Percentiles rank a stretch among this genome's conserved stretches.
Conservation (phyloP, 2,888 invertebrate genomes). For the Caenorhabditis zanzibari region DNA sequence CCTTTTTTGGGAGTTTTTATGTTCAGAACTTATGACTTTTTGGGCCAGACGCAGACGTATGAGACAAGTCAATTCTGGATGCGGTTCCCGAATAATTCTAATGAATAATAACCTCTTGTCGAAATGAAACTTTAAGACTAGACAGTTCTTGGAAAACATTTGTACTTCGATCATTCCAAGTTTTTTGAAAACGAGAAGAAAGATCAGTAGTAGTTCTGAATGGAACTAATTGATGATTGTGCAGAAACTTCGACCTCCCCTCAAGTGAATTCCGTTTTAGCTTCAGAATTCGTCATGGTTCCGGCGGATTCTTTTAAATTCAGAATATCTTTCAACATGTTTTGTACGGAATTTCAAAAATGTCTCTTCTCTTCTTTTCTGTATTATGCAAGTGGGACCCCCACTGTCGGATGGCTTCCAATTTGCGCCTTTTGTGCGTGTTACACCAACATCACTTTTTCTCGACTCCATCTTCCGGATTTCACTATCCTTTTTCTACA, state of each 20-base stretch:
- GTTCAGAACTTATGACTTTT: conserved; percentile 45
- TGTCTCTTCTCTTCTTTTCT: conserved; percentile 23
- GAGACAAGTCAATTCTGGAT: not conserved
- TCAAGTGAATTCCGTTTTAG: conserved; percentile 39
- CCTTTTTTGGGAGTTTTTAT: conserved; percentile 16
- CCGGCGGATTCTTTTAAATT: not conserved
- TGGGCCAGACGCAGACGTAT: conserved; percentile 10
- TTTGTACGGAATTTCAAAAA: conserved; percentile 52
- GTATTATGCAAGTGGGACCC: conserved; percentile 43
- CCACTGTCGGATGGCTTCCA: conserved; percentile 51
- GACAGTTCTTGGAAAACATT: not conserved
- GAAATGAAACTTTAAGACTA: not conserved
- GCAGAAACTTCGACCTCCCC: conserved; percentile 26
- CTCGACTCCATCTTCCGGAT: conserved; percentile 50
- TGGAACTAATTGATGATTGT: conserved; percentile 27
- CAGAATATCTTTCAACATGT: conserved; percentile 35
- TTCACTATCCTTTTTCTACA: conserved; percentile 36
- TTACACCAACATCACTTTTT: conserved; percentile 63
- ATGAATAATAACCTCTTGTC: not conserved
- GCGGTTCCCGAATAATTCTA: not conserved
- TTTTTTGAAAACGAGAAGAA: not conserved
- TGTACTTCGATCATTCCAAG: conserved; percentile 18
- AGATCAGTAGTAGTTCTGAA: conserved; percentile 32
- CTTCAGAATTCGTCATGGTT: conserved; percentile 45
- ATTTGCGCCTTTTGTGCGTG: conserved; percentile 72